Evolutionary conservation across 2,888 invertebrate genomes (phyloP), one percentile per base, ranked within the genome.

Genomic region (Andrena trimmerana): DNA sequence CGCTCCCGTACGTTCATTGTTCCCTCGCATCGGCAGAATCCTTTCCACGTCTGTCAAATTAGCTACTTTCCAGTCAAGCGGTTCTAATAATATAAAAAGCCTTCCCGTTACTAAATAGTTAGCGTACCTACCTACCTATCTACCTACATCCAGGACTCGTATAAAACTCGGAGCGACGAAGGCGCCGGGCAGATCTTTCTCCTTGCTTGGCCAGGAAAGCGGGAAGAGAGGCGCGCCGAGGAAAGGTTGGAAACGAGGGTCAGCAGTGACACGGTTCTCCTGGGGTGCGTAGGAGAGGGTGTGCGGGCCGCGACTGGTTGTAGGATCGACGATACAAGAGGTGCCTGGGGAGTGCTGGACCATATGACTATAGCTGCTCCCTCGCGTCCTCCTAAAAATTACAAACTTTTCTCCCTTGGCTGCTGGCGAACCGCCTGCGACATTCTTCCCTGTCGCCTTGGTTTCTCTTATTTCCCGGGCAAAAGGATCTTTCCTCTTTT

Each of bases 301-400:
- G 36, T 59, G 31, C 20, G 29, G 36, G 29, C 29, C 8, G 31
- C 6, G 62, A 8, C 10, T 20, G 60, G 69, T 65, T 24, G 69
- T n/a, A 59, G 78, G 54, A 59, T 59, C 63, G 81, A 75, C 62
- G 57, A 67, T 52, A 67, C 69, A 62, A 79, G 59, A 52, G 60
- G 29, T 33, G 77, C 54, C 78, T 62, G 13, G 87, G 72, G 81
- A 86, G 57, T 67, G 67, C 52, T 73, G 63, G 42, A 69, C 65
- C 80, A 69, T 75, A 71, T 31, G 69, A 65, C 54, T 48, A 20
- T 54, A 27, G 48, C 66, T 42, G 42, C 33, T 60, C 59, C 57
- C 52, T 24, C 24, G 54, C 36, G 73, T 62, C 59, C 70, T 68
- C 52, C 73, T 87, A 84, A 84, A 87, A 86, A 86, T 84, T 86